A percentile compares a stretch with the other conserved stretches of the same genome.
These are phyloP conservation scores for Eurytoma californica DNA, from an alignment of 2,888 invertebrate species.

Conservation along the genomic window DNA sequence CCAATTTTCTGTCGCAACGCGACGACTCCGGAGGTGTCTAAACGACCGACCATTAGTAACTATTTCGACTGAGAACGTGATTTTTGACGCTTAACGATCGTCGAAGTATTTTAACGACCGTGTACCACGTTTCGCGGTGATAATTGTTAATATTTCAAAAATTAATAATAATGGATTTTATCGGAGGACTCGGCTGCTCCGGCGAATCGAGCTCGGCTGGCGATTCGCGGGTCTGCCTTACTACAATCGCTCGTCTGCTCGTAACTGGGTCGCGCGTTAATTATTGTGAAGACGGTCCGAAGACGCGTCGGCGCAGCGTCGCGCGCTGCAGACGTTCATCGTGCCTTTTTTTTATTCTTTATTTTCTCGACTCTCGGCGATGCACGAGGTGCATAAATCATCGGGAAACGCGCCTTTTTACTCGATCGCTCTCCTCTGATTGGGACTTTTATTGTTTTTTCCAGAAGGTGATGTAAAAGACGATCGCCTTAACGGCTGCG, in stretches of 20 bases:
- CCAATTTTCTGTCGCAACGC: too few species aligned
- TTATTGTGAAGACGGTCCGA: conserved; percentile 28
- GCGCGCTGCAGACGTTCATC: background rate
- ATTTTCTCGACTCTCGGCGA: background rate
- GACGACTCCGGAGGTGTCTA: too few species aligned
- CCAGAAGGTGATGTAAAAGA: conserved; percentile 92
- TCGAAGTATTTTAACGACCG: too few species aligned
- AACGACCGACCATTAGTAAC: too few species aligned
- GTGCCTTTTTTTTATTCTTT: background rate
- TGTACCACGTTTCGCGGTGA: too few species aligned
- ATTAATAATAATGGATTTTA: too few species aligned
- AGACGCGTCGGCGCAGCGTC: background rate
- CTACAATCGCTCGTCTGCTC: conserved; percentile 14
- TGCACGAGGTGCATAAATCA: background rate
- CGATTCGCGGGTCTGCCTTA: background rate
- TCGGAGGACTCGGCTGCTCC: background rate
- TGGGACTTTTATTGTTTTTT: conserved; percentile 60
- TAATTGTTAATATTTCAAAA: too few species aligned
- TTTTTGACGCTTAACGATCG: too few species aligned
- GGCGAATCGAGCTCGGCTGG: background rate
- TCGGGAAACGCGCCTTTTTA: background rate
- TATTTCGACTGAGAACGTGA: too few species aligned
- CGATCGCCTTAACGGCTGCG: conserved; percentile 87
- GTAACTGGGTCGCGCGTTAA: conserved; percentile 52
- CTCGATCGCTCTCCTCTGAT: background rate